Conservation (phyloP, 2,113 vertebrate species). For the Anhinga rufa region DNA sequence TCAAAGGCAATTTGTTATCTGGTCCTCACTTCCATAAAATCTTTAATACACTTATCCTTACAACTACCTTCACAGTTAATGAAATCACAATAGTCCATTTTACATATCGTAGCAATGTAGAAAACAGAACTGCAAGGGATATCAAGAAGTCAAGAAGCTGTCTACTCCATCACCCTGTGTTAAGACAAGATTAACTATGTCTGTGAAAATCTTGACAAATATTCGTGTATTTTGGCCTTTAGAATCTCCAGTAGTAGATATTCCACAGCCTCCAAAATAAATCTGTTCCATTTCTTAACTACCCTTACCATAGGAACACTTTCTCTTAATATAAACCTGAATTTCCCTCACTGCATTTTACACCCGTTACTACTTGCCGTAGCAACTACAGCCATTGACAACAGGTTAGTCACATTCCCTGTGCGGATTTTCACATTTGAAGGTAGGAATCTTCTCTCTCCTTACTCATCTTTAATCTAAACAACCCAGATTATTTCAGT, state of each 20-base stretch:
- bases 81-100: background rate
- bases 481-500: background rate
- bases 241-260: no score
- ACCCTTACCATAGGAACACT: background rate
- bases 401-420: background rate
- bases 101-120: background rate
- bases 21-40: background rate
- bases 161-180: background rate
- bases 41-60: background rate
- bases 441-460: background rate
- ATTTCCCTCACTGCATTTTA: background rate
- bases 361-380: background rate
- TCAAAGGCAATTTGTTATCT: background rate
- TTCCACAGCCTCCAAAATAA: no score
- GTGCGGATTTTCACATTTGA: background rate
- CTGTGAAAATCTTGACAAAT: no score
- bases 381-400: background rate
- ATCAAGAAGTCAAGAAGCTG: background rate
- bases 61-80: background rate
- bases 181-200: background rate
- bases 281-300: no score
- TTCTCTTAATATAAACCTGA: background rate
- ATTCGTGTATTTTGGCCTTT: no score
- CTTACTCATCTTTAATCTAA: background rate
- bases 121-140: background rate